Conservation (phyloP, 2,888 invertebrate genomes). For the Bellardia pandia region DNA sequence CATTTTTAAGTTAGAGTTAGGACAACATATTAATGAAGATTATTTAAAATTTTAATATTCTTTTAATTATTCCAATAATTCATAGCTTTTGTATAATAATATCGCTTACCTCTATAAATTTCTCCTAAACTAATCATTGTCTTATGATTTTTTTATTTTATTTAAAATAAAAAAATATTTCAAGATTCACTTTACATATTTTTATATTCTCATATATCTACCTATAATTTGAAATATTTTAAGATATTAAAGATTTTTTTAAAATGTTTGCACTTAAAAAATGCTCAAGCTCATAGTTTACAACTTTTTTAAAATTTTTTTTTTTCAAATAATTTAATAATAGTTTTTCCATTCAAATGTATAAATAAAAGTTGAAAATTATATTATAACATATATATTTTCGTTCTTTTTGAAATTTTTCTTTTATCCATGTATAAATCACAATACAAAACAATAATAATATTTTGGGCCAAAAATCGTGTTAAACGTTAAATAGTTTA, state of each 20-base stretch:
- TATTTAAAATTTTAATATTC: too few species aligned
- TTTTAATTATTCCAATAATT: too few species aligned
- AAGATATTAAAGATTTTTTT: background rate
- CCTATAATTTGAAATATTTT: too few species aligned
- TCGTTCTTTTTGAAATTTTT: conserved; percentile 74
- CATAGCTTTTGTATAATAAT: too few species aligned
- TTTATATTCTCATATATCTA: too few species aligned
- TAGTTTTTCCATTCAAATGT: conserved; percentile 28
- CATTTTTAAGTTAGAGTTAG: too few species aligned
- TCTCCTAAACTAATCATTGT: too few species aligned
- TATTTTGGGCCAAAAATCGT: conserved; percentile 78
- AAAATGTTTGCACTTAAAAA: conserved; percentile 42
- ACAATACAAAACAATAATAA: conserved; percentile 72
- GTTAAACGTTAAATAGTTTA: conserved; percentile 80
- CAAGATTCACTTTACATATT: too few species aligned
- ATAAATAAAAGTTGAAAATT: conserved; percentile 45
- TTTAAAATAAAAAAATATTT: too few species aligned
- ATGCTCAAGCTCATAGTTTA: conserved; percentile 43
- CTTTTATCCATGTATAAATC: conserved; percentile 76
- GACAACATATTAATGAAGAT: too few species aligned
- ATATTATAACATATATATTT: conserved; percentile 62
- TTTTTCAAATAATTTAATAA: conserved; percentile 35
- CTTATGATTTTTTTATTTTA: too few species aligned
- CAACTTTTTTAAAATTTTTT: conserved; percentile 7
- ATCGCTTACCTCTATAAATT: too few species aligned